Evolutionary conservation across 2,797 vertebrate genomes (phyloP).

Genomic region (Schizopygopsis pylzovi): DNA sequence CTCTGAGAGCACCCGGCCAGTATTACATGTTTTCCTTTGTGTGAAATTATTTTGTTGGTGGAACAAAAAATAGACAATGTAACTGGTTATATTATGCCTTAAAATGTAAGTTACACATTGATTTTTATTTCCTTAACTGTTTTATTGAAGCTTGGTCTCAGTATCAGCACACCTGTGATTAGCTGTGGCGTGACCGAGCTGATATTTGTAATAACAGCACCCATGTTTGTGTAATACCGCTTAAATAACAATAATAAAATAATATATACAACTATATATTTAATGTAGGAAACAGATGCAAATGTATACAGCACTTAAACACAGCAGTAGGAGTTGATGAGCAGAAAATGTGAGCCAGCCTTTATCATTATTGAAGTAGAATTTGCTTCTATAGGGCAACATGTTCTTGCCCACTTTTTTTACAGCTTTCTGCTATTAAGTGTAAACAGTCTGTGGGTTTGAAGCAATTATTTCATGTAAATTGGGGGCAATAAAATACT

Average conservation of each 20-base stretch:
- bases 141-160: neutral
- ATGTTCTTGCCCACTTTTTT: neutral
- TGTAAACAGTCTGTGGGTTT: slow-evolving; percentile 50
- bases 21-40: neutral
- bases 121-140: neutral
- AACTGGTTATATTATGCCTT: neutral
- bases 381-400: neutral
- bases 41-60: neutral
- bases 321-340: neutral
- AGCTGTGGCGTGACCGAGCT: neutral
- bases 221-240: neutral
- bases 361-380: neutral
- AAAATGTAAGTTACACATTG: neutral
- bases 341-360: neutral
- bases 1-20: too few species aligned
- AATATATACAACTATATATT: neutral
- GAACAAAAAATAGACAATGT: neutral
- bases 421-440: slow-evolving; percentile 37
- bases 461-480: slow-evolving; percentile 35
- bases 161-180: neutral
- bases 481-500: slow-evolving; percentile 48
- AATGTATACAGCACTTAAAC: neutral
- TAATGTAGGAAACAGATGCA: neutral
- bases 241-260: neutral
- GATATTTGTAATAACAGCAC: too few species aligned